Conservation (phyloP, 2,113 vertebrate species). For the Chroicocephalus ridibundus region DNA sequence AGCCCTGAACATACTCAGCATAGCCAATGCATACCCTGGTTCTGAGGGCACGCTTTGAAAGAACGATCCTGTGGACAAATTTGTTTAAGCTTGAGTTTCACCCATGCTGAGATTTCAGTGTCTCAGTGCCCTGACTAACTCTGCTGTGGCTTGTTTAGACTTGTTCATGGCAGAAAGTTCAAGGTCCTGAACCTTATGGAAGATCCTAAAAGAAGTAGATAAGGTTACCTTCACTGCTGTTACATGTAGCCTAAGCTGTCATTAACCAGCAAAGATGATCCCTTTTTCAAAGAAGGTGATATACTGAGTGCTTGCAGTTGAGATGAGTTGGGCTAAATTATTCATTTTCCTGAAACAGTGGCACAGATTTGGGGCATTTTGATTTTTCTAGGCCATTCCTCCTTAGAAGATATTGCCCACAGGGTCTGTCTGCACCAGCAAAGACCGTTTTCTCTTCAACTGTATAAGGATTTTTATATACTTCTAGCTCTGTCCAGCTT, state of each 20-base stretch:
- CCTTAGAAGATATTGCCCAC: not conserved
- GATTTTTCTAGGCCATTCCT: not conserved
- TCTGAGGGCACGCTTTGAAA: not conserved
- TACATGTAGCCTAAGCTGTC: not conserved
- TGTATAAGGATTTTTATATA: fast-evolving
- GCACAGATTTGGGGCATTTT: not conserved
- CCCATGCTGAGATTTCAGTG: not conserved
- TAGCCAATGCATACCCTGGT: not conserved
- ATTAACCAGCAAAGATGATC: not conserved
- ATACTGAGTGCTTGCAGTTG: not conserved
- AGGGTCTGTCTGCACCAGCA: fast-evolving
- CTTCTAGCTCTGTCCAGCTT: not conserved
- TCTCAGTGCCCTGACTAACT: not conserved
- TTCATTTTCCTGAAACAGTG: not conserved
- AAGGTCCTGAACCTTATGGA: not conserved
- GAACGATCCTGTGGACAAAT: fast-evolving
- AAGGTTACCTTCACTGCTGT: not conserved
- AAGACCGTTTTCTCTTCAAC: not conserved
- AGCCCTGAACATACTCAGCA: not conserved
- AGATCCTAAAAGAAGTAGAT: not conserved
- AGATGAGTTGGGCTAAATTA: not conserved
- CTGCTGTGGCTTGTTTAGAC: not conserved
- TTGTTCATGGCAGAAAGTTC: not conserved
- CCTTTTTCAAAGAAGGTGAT: not conserved
- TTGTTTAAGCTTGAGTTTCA: not conserved